phyloP scores from a whole-genome alignment of 2,888 invertebrate genomes.

The Meiosimyza platycephala region DNA sequence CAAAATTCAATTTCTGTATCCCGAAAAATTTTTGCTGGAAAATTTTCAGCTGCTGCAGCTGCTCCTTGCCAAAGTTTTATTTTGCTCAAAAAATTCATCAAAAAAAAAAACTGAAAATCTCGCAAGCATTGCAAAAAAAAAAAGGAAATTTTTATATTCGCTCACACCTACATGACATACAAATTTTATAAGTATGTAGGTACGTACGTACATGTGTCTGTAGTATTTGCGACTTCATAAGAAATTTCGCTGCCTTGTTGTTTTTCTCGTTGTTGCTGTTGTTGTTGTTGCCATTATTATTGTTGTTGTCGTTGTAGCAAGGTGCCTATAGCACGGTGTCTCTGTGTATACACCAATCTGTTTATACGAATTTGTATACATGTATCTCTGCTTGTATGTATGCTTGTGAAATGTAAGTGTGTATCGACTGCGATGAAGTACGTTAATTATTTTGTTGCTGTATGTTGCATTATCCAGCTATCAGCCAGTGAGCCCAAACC shows the following conservation, averaged over 20 bases:
- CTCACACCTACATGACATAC: constrained; percentile 26
- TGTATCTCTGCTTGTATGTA: constrained; percentile 6
- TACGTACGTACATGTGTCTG: constrained; percentile 21
- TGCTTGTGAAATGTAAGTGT: not conserved
- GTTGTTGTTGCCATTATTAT: constrained; percentile 22
- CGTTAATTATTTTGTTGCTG: constrained; percentile 23
- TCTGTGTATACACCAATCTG: constrained; percentile 9
- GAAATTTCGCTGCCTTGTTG: not conserved
- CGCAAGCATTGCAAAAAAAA: constrained; percentile 13
- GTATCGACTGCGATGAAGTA: constrained; percentile 18
- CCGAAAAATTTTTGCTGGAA: constrained; percentile 11
- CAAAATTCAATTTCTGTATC: constrained; percentile 26
- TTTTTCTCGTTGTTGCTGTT: constrained; percentile 3
- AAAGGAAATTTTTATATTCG: constrained; percentile 5
- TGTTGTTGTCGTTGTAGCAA: constrained; percentile 15
- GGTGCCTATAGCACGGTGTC: constrained; percentile 31
- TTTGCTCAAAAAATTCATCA: constrained; percentile 19
- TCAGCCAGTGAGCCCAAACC: not conserved
- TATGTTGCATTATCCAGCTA: constrained; percentile 6
- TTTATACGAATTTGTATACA: not conserved
- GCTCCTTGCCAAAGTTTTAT: constrained; percentile 21
- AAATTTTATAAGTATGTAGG: constrained; percentile 44
- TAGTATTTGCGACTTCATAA: constrained; percentile 10
- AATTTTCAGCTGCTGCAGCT: not conserved
- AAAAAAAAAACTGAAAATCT: constrained; percentile 7